These are phyloP conservation scores for Parazoanthus darwini DNA, from an alignment of 92 coral and sea anemone genomes.

Conservation along the genomic window DNA sequence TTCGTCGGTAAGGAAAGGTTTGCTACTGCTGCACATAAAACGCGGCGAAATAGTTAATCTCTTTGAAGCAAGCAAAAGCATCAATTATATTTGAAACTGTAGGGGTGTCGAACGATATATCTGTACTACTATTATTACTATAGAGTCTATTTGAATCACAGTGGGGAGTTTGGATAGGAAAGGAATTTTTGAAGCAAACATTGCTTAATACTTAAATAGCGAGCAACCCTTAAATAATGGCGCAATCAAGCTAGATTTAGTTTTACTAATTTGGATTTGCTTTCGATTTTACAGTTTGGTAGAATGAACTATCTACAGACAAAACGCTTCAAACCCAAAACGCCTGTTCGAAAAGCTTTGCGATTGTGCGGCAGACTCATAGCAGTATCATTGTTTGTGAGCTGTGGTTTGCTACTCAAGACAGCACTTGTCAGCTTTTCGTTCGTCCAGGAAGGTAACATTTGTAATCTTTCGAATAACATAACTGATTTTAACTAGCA, in stretches of 20 bases:
- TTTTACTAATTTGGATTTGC: not conserved
- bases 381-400: conserved; percentile 73
- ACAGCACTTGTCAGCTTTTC: conserved; percentile 59
- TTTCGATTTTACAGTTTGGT: conserved; percentile 34
- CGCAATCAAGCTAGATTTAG: not conserved
- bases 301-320: conserved; percentile 64
- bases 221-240: not conserved
- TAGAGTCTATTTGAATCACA: conserved; percentile 31
- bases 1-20: not conserved
- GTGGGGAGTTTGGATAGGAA: conserved; percentile 5
- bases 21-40: not conserved
- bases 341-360: conserved; percentile 61
- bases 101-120: conserved; percentile 20
- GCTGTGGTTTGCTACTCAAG: conserved; percentile 84
- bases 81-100: conserved; percentile 23
- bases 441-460: conserved; percentile 68
- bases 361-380: conserved; percentile 67
- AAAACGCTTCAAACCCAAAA: conserved; percentile 57
- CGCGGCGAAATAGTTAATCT: not conserved
- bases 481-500: not conserved
- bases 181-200: not conserved
- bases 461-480: not conserved
- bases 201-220: not conserved
- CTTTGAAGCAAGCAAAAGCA: conserved; percentile 20
- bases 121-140: conserved; percentile 7